A percentile compares a stretch with the other conserved stretches of the same genome.
Conservation (phyloP, 2,797 vertebrate genomes). For the Tadarida brasiliensis region DNA sequence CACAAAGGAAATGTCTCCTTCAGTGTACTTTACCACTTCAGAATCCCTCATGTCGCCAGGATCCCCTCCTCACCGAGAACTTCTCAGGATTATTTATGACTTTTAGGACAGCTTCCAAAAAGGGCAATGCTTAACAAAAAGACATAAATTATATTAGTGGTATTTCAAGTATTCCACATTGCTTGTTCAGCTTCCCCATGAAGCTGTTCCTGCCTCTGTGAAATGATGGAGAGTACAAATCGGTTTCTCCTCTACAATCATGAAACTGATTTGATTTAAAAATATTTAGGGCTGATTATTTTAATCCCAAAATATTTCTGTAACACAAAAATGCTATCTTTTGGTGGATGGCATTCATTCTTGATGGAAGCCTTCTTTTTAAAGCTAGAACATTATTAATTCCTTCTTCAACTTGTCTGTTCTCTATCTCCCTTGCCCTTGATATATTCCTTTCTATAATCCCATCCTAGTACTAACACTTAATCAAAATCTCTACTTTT, state of each 20-base stretch:
- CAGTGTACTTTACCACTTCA: neutral
- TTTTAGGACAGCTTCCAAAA: neutral
- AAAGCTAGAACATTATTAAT: neutral
- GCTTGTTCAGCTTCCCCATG: neutral
- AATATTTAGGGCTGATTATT: neutral
- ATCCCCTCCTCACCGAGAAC: neutral
- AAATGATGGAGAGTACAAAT: neutral
- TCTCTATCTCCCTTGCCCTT: neutral
- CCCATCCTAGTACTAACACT: neutral
- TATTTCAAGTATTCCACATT: neutral
- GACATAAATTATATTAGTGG: neutral
- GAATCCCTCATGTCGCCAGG: neutral
- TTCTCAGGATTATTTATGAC: neutral
- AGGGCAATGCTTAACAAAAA: neutral
- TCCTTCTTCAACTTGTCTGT: neutral
- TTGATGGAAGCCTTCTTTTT: neutral
- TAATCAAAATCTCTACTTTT: neutral
- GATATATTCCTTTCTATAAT: neutral
- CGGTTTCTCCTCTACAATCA: neutral
- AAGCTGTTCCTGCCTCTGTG: neutral
- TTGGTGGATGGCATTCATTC: neutral
- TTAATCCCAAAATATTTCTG: neutral
- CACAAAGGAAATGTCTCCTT: neutral
- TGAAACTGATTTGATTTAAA: neutral
- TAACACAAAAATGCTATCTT: neutral